phyloP scores from a whole-genome alignment of 2,888 invertebrate species.

The Drosophila mayaguana region DNA sequence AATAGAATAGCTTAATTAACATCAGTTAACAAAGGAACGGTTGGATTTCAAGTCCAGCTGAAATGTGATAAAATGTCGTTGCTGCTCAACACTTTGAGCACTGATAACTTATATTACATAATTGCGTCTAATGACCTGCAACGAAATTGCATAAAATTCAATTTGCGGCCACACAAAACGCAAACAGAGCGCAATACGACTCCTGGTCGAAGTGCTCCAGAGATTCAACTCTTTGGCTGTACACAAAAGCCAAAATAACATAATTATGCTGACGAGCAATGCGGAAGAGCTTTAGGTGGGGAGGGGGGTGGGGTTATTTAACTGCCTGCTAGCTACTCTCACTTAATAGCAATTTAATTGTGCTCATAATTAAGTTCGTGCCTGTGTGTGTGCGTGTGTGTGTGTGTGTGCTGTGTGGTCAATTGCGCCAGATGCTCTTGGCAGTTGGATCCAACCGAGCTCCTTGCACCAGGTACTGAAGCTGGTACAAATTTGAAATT shows the following conservation, averaged over 20 bases:
- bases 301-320: background rate
- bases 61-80: conserved; percentile 23
- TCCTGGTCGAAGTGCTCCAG: background rate
- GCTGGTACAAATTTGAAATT: conserved; percentile 26
- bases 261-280: conserved; percentile 56
- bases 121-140: conserved; percentile 75
- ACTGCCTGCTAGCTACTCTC: conserved; percentile 48
- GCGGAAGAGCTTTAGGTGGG: background rate
- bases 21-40: background rate
- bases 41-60: background rate
- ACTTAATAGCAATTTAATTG: conserved; percentile 74
- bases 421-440: conserved; percentile 19
- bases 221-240: conserved; percentile 36
- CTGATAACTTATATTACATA: conserved; percentile 58
- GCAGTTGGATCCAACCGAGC: conserved; percentile 7
- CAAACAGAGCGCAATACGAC: conserved; percentile 4
- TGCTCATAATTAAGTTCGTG: conserved; percentile 58
- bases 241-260: conserved; percentile 61
- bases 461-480: conserved; percentile 11
- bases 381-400: background rate
- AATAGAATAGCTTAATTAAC: conserved; percentile 24
- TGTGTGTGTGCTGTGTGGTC: conserved; percentile 26
- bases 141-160: conserved; percentile 74
- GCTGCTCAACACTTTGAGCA: conserved; percentile 52
- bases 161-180: conserved; percentile 55